phyloP scores from a whole-genome alignment of 2,113 vertebrate species.

The Hyla sarda region DNA sequence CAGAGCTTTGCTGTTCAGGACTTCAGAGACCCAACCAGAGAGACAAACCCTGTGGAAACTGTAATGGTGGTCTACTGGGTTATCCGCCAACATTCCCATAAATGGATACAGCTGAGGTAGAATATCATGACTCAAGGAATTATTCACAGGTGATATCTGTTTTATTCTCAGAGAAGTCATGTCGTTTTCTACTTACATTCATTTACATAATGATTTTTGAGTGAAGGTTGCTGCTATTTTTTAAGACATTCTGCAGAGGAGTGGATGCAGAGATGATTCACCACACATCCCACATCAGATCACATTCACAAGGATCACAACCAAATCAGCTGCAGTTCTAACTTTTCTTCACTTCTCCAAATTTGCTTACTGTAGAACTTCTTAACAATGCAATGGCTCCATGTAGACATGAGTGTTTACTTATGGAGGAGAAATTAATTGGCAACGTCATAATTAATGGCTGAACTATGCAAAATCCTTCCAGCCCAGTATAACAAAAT shows the following conservation, averaged over 20 bases:
- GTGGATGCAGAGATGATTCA: neutral
- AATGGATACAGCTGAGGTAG: neutral
- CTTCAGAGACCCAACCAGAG: neutral
- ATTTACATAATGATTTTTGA: slow-evolving; percentile 7
- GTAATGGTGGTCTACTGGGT: neutral
- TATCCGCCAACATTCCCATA: neutral
- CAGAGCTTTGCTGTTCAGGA: no score
- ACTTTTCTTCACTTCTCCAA: neutral
- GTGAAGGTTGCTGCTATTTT: neutral
- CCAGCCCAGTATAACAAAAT: no score
- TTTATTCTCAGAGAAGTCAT: neutral
- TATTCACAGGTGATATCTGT: neutral
- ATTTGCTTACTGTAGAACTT: neutral
- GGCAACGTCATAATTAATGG: neutral
- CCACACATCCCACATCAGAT: neutral
- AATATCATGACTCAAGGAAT: neutral
- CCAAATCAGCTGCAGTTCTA: neutral
- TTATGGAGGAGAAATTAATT: neutral
- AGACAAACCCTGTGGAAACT: neutral
- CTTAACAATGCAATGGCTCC: neutral
- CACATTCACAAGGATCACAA: neutral
- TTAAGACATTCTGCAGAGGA: neutral
- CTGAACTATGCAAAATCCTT: neutral
- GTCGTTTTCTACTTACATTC: neutral
- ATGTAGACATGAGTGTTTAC: neutral